Evolutionary conservation across 2,113 vertebrate species (phyloP).

Genomic region (Cyprichromis sp.): DNA sequence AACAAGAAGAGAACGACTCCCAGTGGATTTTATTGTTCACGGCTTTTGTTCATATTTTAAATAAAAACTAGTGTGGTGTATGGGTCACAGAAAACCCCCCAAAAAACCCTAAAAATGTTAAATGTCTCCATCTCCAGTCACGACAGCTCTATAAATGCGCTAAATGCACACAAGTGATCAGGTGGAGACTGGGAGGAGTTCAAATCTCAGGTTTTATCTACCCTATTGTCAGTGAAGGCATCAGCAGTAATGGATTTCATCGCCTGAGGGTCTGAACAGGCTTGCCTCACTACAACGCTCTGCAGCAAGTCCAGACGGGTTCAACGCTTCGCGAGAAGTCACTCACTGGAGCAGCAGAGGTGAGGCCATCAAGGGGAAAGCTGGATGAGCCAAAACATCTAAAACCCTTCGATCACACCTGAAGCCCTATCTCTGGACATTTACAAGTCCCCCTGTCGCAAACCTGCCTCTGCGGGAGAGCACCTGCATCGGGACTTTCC

Average conservation of each 20-base stretch:
- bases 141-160: background rate
- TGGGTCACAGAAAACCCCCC: background rate
- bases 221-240: background rate
- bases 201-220: background rate
- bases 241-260: background rate
- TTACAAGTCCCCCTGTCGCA: background rate
- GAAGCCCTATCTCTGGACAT: background rate
- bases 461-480: background rate
- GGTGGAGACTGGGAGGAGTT: background rate
- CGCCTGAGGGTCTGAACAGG: background rate
- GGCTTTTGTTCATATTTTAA: background rate
- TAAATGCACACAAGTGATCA: background rate
- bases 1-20: background rate
- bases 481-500: background rate
- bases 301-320: slow-evolving; percentile 22
- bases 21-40: background rate
- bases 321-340: background rate
- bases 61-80: background rate
- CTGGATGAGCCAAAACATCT: background rate
- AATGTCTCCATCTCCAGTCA: background rate
- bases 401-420: background rate
- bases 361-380: background rate
- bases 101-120: background rate
- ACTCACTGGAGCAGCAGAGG: background rate
- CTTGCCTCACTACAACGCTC: background rate